Evolutionary conservation across 2,113 vertebrate species (phyloP).

Genomic region (Silurus asotus): DNA sequence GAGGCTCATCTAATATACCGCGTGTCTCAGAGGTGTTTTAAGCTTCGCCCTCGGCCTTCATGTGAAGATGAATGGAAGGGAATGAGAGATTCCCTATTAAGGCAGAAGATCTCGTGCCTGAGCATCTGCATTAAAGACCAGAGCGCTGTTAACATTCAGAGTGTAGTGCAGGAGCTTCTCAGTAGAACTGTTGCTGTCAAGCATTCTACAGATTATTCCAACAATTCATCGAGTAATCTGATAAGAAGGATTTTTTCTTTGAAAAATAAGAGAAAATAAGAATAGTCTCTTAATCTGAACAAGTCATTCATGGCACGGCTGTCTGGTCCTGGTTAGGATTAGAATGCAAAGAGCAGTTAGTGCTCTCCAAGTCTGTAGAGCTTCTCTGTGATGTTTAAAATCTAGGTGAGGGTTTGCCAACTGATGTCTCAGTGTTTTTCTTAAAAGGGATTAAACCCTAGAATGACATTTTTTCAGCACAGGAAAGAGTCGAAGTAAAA

Average conservation of each 20-base stretch:
- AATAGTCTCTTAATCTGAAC: background rate
- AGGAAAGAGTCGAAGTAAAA: background rate
- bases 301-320: background rate
- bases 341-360: background rate
- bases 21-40: conserved; percentile 13
- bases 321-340: background rate
- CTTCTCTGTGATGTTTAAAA: background rate
- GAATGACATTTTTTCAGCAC: too few relatives aligned
- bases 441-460: too few relatives aligned
- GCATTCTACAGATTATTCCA: too few relatives aligned
- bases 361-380: background rate
- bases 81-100: conserved; percentile 39
- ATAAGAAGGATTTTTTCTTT: too few relatives aligned
- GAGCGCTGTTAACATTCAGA: background rate
- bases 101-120: conserved; percentile 29
- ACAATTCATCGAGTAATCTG: too few relatives aligned
- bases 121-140: background rate
- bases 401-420: background rate
- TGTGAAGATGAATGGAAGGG: conserved; percentile 11
- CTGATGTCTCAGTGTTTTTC: too few relatives aligned
- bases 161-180: background rate
- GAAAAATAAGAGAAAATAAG: too few relatives aligned
- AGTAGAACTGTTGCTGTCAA: background rate
- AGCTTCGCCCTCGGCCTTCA: conserved; percentile 6
- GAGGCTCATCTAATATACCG: background rate